phyloP scores from a whole-genome alignment of 2,797 vertebrate species.

The Meriones psammophilus region DNA sequence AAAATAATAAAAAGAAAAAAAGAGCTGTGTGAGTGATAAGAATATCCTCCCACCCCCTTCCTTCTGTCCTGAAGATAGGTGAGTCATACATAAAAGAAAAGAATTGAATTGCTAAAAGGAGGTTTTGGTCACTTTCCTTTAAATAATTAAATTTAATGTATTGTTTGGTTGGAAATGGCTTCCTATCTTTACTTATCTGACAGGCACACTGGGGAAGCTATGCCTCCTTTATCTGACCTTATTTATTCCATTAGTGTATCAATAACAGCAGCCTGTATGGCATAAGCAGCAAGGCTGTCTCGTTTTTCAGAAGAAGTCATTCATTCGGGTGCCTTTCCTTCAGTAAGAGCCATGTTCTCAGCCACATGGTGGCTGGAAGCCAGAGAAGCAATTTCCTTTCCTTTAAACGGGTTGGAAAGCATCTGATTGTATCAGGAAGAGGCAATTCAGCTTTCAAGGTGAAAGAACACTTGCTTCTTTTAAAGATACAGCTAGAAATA shows the following conservation, averaged over 20 bases:
- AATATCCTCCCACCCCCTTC: neutral
- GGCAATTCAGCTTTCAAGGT: conserved; percentile 89
- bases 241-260: conserved; percentile 75
- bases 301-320: conserved; percentile 86
- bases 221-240: conserved; percentile 62
- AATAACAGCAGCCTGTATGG: conserved; percentile 77
- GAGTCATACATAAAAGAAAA: conserved; percentile 47
- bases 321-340: conserved; percentile 86
- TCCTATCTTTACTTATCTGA: conserved; percentile 50
- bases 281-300: conserved; percentile 85
- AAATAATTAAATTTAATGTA: conserved; percentile 69
- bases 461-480: conserved; percentile 88
- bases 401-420: conserved; percentile 83
- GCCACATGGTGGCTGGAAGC: conserved; percentile 87
- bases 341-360: conserved; percentile 87
- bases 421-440: conserved; percentile 87
- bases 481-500: conserved; percentile 89
- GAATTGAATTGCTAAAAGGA: conserved; percentile 4
- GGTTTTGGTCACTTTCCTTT: conserved; percentile 50
- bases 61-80: neutral
- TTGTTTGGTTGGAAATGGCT: conserved; percentile 71
- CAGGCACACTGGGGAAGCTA: conserved; percentile 57
- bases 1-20: neutral
- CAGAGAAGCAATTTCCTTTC: conserved; percentile 91
- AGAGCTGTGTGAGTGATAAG: conserved; percentile 10